Percentiles rank a stretch among this genome's conserved stretches.
Evolutionary conservation across 2,797 vertebrate species (phyloP).

Genomic region (Perodicticus potto): DNA sequence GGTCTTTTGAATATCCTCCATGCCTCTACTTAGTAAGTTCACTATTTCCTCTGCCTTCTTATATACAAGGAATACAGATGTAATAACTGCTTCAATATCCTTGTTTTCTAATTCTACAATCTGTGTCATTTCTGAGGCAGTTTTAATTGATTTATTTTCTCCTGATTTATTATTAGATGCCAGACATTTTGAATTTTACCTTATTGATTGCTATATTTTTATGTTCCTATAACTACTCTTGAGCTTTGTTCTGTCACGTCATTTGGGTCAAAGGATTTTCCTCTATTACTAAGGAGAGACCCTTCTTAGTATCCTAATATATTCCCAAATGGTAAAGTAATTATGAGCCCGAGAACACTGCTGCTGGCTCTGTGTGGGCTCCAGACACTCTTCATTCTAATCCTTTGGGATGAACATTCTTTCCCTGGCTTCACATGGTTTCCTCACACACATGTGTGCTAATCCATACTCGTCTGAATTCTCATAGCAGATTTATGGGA

Average conservation of each 20-base stretch:
- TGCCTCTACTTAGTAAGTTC: not conserved
- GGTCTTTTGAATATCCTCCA: not conserved
- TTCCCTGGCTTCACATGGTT: not conserved
- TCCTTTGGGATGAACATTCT: not conserved
- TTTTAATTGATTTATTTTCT: not conserved
- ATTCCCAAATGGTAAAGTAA: not conserved
- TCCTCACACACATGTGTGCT: not conserved
- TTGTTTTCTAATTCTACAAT: conserved; percentile 36
- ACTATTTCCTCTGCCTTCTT: not conserved
- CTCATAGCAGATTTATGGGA: not conserved
- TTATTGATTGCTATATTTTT: conserved; percentile 14
- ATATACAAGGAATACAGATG: not conserved
- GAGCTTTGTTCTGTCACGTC: conserved; percentile 3
- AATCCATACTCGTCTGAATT: not conserved
- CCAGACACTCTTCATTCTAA: not conserved
- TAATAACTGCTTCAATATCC: not conserved
- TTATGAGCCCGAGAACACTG: not conserved
- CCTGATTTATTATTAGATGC: conserved; percentile 59
- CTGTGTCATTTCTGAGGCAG: conserved; percentile 51
- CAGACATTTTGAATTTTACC: conserved; percentile 57
- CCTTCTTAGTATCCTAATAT: not conserved
- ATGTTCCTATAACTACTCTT: conserved; percentile 20
- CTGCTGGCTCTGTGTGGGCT: not conserved
- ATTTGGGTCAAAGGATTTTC: conserved; percentile 45
- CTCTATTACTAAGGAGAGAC: not conserved